Percentiles rank a stretch among this genome's conserved stretches.
Conservation (phyloP, 2,888 invertebrate species). For the Cyclophora albipunctata region DNA sequence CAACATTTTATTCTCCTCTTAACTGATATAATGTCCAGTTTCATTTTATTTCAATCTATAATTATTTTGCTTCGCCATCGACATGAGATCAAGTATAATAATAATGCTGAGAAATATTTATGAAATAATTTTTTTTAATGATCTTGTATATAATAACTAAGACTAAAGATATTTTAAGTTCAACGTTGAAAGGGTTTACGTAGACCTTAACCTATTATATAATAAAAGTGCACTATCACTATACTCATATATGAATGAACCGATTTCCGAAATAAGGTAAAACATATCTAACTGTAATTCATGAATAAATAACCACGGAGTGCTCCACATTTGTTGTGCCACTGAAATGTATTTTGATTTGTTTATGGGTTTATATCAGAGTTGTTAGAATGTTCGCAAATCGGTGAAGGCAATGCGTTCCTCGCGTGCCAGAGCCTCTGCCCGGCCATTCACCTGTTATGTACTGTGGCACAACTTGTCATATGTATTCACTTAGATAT, state of each 20-base stretch:
- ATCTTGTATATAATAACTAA: too few species aligned
- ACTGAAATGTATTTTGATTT: neutral
- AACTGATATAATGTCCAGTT: conserved; percentile 30
- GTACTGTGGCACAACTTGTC: conserved; percentile 17
- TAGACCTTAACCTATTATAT: too few species aligned
- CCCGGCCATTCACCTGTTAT: conserved; percentile 50
- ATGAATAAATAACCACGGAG: too few species aligned
- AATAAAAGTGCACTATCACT: too few species aligned
- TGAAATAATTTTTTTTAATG: neutral
- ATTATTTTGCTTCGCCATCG: conserved; percentile 2
- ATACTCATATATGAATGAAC: too few species aligned
- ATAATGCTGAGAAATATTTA: neutral
- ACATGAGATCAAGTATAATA: neutral
- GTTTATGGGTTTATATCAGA: conserved; percentile 8
- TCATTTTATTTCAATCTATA: conserved; percentile 20
- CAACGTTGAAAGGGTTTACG: too few species aligned
- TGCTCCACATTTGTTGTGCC: too few species aligned
- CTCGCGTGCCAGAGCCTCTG: conserved; percentile 32
- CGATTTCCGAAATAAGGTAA: too few species aligned
- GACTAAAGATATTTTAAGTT: too few species aligned
- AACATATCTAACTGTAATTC: too few species aligned
- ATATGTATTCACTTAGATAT: too few species aligned
- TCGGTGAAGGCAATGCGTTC: conserved; percentile 41
- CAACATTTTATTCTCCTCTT: conserved; percentile 48
- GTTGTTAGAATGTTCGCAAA: conserved; percentile 34